Evolutionary conservation across 2,797 vertebrate species (phyloP).

Genomic region (Melanotaenia parkinsoni): DNA sequence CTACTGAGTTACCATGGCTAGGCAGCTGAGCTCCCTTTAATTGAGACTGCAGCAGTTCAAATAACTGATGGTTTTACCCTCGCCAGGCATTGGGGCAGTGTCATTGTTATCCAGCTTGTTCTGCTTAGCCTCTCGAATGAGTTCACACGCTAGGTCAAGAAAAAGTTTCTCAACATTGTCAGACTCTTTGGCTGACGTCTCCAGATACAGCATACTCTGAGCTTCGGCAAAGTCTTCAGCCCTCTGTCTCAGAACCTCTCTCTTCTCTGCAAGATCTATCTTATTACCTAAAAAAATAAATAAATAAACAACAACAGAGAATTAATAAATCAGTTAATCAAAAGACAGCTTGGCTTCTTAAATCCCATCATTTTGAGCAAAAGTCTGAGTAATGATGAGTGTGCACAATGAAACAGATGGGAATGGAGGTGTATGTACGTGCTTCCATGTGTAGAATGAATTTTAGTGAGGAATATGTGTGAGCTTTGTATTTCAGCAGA

Average conservation of each 20-base stretch:
- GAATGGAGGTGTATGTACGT: constrained; percentile 29
- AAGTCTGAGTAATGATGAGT: constrained; percentile 23
- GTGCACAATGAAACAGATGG: constrained; percentile 36
- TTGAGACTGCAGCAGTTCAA: constrained; percentile 98
- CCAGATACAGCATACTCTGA: constrained; percentile 98
- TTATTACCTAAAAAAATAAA: constrained; percentile 89
- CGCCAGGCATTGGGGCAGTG: constrained; percentile 93
- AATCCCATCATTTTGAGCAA: neutral
- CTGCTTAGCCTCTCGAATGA: constrained; percentile 96
- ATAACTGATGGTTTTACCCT: constrained; percentile 98
- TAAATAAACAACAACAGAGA: too few species aligned
- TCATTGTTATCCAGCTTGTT: constrained; percentile 98
- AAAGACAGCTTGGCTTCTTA: constrained; percentile 3
- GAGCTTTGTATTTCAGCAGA: constrained; percentile 9
- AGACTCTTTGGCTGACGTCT: constrained; percentile 98
- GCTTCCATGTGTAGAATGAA: constrained; percentile 32
- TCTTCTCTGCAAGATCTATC: constrained; percentile 95
- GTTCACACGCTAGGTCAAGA: constrained; percentile 95
- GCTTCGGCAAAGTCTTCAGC: constrained; percentile 95
- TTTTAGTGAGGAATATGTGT: constrained; percentile 6
- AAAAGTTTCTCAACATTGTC: constrained; percentile 99
- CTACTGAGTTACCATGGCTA: constrained; percentile 52
- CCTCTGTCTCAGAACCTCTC: constrained; percentile 94
- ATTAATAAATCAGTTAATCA: neutral
- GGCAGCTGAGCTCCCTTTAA: constrained; percentile 75